phyloP scores from a whole-genome alignment of 2,797 vertebrate genomes.

The Chromobotia macracanthus region DNA sequence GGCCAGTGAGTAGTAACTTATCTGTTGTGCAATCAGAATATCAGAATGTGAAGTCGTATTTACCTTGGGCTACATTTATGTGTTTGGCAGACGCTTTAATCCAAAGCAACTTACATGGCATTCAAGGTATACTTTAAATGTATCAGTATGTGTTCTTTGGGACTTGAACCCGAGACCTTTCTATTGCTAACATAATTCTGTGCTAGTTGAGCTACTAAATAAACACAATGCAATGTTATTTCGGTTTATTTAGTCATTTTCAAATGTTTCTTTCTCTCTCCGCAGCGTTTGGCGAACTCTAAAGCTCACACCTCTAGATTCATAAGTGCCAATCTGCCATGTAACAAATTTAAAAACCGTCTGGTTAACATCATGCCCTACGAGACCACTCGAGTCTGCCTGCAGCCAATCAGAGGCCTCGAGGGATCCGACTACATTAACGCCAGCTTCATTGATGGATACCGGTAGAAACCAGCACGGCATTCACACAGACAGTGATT shows the following conservation, averaged over 20 bases:
- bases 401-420: constrained; percentile 96
- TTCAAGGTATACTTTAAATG: no score
- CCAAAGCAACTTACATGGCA: no score
- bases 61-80: no score
- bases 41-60: background rate
- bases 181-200: no score
- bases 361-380: constrained; percentile 99
- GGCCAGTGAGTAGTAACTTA: constrained; percentile 8
- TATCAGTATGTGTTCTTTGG: no score
- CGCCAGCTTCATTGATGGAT: constrained; percentile 94
- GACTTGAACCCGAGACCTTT: no score
- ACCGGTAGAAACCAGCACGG: constrained; percentile 77
- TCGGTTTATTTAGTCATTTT: background rate
- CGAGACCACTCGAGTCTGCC: constrained; percentile 93
- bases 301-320: constrained; percentile 98
- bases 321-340: constrained; percentile 98
- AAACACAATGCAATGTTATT: no score
- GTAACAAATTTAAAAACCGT: constrained; percentile 99
- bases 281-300: constrained; percentile 93
- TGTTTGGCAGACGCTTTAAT: no score
- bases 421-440: constrained; percentile 98
- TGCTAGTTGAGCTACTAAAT: no score
- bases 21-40: background rate
- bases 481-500: no score
- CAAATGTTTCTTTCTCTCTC: background rate